phyloP scores from a whole-genome alignment of 2,888 invertebrate genomes.

The Unio pictorum region DNA sequence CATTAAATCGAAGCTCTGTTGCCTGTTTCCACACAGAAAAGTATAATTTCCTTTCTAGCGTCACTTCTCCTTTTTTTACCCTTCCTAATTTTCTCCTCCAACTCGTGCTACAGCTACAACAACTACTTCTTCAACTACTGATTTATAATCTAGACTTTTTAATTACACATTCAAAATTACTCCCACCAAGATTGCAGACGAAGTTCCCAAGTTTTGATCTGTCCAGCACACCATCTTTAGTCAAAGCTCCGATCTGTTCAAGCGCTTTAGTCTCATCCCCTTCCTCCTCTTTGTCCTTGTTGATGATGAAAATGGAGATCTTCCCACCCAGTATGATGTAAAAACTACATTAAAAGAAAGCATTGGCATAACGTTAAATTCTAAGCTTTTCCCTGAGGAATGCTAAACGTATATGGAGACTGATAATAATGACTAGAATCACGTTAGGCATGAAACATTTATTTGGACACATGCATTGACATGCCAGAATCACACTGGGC shows the following conservation, averaged over 20 bases:
- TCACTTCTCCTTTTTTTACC: no score
- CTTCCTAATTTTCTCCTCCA: no score
- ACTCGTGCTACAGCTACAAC: background rate
- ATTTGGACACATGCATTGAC: no score
- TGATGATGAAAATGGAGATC: conserved; percentile 68
- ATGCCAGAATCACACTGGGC: no score
- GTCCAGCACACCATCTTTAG: conserved; percentile 49
- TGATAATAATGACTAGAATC: no score
- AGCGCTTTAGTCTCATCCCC: conserved; percentile 43
- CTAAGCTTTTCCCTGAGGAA: no score
- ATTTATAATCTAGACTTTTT: background rate
- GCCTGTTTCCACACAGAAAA: no score
- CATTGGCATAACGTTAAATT: no score
- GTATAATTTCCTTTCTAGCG: no score
- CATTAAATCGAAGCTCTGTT: no score
- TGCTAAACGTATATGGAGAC: no score
- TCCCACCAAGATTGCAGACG: conserved; percentile 62
- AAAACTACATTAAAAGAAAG: conserved; percentile 47
- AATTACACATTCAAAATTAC: background rate
- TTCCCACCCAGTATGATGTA: conserved; percentile 67
- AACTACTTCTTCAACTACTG: conserved; percentile 1
- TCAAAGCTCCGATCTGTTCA: conserved; percentile 42
- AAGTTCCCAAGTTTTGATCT: conserved; percentile 63
- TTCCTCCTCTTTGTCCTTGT: conserved; percentile 61
- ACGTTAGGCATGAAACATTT: no score